These are phyloP conservation scores for Lasiurus cinereus DNA, from an alignment of 2,113 vertebrate genomes.

Conservation along the genomic window DNA sequence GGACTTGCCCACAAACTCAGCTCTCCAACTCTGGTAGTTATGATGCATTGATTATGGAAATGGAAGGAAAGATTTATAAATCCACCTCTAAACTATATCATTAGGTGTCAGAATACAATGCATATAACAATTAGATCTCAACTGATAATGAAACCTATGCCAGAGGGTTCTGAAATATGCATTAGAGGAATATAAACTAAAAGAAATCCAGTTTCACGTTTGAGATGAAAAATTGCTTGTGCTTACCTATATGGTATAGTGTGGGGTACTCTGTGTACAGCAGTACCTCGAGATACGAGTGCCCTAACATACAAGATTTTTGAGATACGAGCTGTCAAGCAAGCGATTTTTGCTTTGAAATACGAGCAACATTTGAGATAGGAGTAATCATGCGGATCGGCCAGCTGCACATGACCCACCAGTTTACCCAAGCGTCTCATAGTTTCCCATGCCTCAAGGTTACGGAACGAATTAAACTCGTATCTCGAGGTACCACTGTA, in stretches of 20 bases:
- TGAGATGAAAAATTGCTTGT: slow-evolving; percentile 30
- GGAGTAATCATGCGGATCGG: no score
- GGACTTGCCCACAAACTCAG: not conserved
- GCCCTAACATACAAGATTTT: no score
- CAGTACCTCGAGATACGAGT: no score
- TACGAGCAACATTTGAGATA: no score
- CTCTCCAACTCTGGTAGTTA: not conserved
- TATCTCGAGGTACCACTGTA: not conserved
- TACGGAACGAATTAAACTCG: no score
- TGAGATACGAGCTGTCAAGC: no score
- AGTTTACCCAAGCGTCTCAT: no score
- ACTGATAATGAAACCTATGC: slow-evolving; percentile 15
- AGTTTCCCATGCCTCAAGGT: no score
- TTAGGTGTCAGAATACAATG: slow-evolving; percentile 9
- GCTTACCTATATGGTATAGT: not conserved
- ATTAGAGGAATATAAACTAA: slow-evolving; percentile 37
- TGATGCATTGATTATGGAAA: not conserved
- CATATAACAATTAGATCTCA: slow-evolving; percentile 17
- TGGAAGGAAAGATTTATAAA: not conserved
- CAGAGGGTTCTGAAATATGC: not conserved
- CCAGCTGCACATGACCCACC: no score
- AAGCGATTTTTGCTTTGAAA: no score
- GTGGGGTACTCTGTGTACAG: not conserved
- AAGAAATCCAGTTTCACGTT: not conserved
- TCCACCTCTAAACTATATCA: not conserved